A percentile compares a stretch with the other conserved stretches of the same genome.
These are phyloP conservation scores for Gonioctena quinquepunctata DNA, from an alignment of 1,140 invertebrate species.

Conservation along the genomic window DNA sequence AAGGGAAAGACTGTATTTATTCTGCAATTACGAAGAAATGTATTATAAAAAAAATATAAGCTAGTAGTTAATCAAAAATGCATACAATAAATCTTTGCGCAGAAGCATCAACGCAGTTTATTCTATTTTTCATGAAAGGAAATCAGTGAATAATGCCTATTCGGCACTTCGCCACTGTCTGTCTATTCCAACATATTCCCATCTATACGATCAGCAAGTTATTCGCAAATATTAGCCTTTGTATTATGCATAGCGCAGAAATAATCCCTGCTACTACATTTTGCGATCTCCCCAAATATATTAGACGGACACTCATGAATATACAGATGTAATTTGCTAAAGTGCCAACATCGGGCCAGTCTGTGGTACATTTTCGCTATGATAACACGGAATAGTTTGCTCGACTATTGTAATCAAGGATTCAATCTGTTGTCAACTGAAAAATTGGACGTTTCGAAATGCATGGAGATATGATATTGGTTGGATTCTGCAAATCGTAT, in stretches of 20 bases:
- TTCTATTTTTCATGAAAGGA: too few relatives aligned
- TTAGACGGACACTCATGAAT: constrained; percentile 29
- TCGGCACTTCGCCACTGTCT: not conserved
- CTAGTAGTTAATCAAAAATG: too few relatives aligned
- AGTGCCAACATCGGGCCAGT: constrained; percentile 23
- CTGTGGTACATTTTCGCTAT: constrained; percentile 17
- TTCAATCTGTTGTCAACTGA: not conserved
- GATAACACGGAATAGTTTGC: constrained; percentile 19
- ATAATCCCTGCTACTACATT: constrained; percentile 2
- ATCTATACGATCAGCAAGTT: not conserved
- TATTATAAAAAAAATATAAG: too few relatives aligned
- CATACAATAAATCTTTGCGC: too few relatives aligned
- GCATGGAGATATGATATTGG: too few relatives aligned
- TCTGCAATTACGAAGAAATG: too few relatives aligned
- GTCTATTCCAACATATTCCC: not conserved
- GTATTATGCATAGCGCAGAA: not conserved
- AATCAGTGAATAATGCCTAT: too few relatives aligned
- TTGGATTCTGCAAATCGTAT: too few relatives aligned
- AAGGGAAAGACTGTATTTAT: too few relatives aligned
- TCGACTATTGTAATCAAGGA: constrained; percentile 13
- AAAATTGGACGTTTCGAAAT: too few relatives aligned
- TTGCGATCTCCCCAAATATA: constrained; percentile 5
- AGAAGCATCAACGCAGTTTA: too few relatives aligned
- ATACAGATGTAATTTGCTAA: constrained; percentile 30
- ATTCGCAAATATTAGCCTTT: not conserved